Conservation (phyloP, 2,113 vertebrate genomes). For the Origma solitaria region DNA sequence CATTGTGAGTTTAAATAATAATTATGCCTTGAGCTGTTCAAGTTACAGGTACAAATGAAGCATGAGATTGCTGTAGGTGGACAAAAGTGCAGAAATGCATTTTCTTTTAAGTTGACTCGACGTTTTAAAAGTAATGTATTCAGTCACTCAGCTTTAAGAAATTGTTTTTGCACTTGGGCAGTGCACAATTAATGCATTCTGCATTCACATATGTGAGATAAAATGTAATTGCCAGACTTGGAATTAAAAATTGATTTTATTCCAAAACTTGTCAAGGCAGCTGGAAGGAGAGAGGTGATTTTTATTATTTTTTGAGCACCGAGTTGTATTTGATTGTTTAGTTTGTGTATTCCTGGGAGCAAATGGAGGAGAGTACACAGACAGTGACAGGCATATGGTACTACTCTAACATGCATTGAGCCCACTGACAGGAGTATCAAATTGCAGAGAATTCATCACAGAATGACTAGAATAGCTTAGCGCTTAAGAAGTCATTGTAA, state of each 20-base stretch:
- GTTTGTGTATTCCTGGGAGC: neutral
- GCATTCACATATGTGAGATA: neutral
- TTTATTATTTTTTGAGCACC: neutral
- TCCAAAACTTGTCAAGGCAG: neutral
- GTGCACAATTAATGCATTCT: neutral
- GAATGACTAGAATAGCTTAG: neutral
- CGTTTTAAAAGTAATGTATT: neutral
- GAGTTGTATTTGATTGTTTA: neutral
- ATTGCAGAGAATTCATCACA: neutral
- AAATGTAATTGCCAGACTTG: neutral
- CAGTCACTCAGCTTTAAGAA: neutral
- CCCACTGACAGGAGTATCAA: neutral
- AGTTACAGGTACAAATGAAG: neutral
- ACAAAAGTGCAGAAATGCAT: neutral
- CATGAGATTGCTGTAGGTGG: neutral
- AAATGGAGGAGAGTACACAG: neutral
- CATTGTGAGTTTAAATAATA: neutral
- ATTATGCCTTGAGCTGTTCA: neutral
- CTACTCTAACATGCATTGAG: neutral
- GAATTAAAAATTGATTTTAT: neutral
- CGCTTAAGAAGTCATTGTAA: neutral
- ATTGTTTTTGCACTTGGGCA: neutral
- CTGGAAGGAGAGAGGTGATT: neutral
- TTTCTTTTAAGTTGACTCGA: neutral
- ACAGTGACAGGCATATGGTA: neutral